Conservation (phyloP, 2,113 vertebrate species). For the Cromileptes altivelis region DNA sequence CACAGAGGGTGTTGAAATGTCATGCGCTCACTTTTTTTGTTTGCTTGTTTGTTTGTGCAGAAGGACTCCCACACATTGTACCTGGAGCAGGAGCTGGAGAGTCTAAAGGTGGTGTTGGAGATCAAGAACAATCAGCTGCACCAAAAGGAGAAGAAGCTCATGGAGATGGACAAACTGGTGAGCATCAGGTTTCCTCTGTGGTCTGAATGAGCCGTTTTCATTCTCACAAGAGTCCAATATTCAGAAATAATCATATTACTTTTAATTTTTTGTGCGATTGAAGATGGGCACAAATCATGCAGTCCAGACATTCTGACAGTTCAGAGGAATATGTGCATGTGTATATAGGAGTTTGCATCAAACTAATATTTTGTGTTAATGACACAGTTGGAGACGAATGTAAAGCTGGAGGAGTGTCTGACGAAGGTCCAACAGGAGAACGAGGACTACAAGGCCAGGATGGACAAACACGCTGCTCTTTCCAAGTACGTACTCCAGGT, state of each 20-base stretch:
- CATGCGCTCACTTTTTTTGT: not conserved
- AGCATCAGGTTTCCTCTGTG: conserved; percentile 28
- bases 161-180: conserved; percentile 97
- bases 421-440: conserved; percentile 95
- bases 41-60: conserved; percentile 73
- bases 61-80: conserved; percentile 93
- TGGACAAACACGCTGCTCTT: conserved; percentile 94
- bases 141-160: conserved; percentile 92
- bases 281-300: not conserved
- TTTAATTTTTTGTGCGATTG: not conserved
- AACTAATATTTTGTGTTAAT: not conserved
- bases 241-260: not conserved
- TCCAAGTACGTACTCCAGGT: conserved; percentile 86
- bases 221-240: not conserved
- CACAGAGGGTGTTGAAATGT: not conserved
- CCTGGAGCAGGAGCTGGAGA: conserved; percentile 95
- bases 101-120: conserved; percentile 95
- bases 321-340: not conserved
- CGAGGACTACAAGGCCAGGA: conserved; percentile 93
- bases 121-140: conserved; percentile 96
- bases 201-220: too few relatives aligned
- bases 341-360: not conserved
- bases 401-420: conserved; percentile 89
- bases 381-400: conserved; percentile 90
- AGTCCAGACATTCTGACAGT: not conserved